phyloP scores from a whole-genome alignment of 2,888 invertebrate genomes.

The Diadromus collaris region DNA sequence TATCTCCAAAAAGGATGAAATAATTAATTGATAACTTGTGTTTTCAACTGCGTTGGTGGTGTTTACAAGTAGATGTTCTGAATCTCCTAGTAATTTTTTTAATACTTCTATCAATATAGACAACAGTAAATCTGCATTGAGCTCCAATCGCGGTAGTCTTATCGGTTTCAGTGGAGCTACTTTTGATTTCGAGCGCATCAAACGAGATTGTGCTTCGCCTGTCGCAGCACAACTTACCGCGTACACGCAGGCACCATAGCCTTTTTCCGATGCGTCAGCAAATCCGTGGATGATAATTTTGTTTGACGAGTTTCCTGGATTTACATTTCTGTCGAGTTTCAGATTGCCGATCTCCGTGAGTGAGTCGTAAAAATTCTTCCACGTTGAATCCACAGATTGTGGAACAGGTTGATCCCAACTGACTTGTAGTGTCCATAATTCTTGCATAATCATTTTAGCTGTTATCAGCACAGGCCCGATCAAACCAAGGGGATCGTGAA shows the following conservation, averaged over 20 bases:
- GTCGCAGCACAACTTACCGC: no score
- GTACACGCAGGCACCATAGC: slow-evolving; percentile 65
- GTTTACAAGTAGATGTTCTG: slow-evolving; percentile 1
- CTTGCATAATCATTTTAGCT: slow-evolving; percentile 17
- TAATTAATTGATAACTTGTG: no score
- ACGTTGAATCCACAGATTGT: slow-evolving; percentile 2
- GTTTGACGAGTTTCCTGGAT: slow-evolving; percentile 8
- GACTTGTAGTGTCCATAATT: slow-evolving; percentile 8
- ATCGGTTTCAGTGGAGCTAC: slow-evolving; percentile 25
- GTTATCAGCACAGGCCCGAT: slow-evolving; percentile 20
- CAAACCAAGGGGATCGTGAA: slow-evolving; percentile 11
- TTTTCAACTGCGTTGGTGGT: no score
- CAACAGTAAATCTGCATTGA: slow-evolving; percentile 21
- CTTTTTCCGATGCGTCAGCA: slow-evolving; percentile 63
- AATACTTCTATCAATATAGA: neutral
- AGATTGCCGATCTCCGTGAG: slow-evolving; percentile 40
- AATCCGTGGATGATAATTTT: slow-evolving; percentile 64
- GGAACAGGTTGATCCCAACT: slow-evolving; percentile 16
- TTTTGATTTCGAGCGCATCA: slow-evolving; percentile 8
- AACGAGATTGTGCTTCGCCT: neutral
- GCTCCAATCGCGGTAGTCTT: slow-evolving; percentile 19
- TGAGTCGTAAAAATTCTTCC: neutral
- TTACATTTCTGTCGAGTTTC: slow-evolving; percentile 46
- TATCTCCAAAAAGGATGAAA: no score
- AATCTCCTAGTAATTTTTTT: neutral